These are phyloP conservation scores for Tyrophagus putrescentiae DNA, from an alignment of 1,140 invertebrate species.

Conservation along the genomic window DNA sequence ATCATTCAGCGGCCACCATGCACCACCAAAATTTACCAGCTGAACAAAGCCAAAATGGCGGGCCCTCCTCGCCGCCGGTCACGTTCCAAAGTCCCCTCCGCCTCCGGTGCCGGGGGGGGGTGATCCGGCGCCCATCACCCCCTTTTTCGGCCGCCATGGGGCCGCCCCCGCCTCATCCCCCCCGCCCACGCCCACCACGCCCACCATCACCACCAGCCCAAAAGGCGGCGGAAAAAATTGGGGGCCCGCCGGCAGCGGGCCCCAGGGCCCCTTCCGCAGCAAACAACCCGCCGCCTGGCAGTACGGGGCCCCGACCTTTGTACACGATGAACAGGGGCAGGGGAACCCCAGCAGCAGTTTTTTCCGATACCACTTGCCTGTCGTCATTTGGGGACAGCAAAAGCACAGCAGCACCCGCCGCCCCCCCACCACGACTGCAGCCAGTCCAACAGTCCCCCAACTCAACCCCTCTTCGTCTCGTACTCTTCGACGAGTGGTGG, in stretches of 20 bases:
- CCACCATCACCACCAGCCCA: too few relatives aligned
- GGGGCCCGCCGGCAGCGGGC: background rate
- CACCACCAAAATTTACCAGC: too few relatives aligned
- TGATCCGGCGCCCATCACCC: too few relatives aligned
- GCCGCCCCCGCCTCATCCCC: too few relatives aligned
- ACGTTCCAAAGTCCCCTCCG: background rate
- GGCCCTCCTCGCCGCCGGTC: background rate
- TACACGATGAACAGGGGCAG: conserved; percentile 8
- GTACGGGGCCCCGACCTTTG: background rate
- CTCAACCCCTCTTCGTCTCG: background rate
- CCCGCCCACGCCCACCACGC: too few relatives aligned
- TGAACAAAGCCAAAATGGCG: background rate
- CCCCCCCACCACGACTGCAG: conserved; percentile 13
- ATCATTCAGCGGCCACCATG: too few relatives aligned
- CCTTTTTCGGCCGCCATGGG: too few relatives aligned
- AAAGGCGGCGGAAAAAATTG: too few relatives aligned
- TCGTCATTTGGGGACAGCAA: background rate
- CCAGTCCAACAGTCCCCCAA: background rate
- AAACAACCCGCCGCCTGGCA: background rate
- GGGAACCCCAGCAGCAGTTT: conserved; percentile 6
- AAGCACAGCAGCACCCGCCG: too few relatives aligned
- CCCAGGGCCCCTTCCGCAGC: background rate
- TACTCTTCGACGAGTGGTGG: too few relatives aligned
- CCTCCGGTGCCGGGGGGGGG: too few relatives aligned
- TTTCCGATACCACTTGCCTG: background rate